phyloP scores from a whole-genome alignment of 2,888 invertebrate species.

The Latrodectus elegans region DNA sequence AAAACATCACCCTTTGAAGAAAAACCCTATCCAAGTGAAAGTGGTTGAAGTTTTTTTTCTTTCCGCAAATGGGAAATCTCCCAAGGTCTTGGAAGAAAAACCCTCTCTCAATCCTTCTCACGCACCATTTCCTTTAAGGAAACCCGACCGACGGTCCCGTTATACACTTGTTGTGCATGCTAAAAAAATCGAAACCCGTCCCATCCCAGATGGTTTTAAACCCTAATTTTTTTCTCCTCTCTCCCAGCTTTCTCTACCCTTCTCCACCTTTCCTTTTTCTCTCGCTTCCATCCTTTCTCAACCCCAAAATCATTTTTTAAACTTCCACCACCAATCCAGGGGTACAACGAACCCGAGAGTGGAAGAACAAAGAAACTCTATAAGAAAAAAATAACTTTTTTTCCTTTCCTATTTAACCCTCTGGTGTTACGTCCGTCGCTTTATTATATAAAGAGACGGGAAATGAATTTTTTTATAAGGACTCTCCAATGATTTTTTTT shows the following conservation, averaged over 20 bases:
- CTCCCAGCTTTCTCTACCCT: background rate
- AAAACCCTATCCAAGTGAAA: constrained; percentile 56
- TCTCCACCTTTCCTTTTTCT: background rate
- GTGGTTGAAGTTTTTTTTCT: constrained; percentile 14
- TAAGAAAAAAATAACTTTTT: constrained; percentile 12
- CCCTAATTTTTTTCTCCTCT: constrained; percentile 11
- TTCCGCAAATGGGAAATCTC: constrained; percentile 30
- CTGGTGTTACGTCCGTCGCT: constrained; percentile 45
- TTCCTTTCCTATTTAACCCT: constrained; percentile 4
- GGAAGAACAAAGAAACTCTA: constrained; percentile 44
- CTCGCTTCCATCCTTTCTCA: constrained; percentile 38
- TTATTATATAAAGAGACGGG: constrained; percentile 40
- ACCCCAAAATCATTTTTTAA: constrained; percentile 44
- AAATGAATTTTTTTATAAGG: constrained; percentile 39
- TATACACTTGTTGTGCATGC: constrained; percentile 36
- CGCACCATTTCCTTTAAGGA: constrained; percentile 45
- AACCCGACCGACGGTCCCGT: constrained; percentile 56
- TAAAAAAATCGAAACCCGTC: constrained; percentile 24
- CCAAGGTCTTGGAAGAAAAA: constrained; percentile 33
- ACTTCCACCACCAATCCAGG: constrained; percentile 15
- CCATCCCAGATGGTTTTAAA: constrained; percentile 54
- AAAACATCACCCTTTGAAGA: constrained; percentile 12
- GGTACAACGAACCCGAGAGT: constrained; percentile 52
- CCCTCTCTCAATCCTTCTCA: constrained; percentile 40
- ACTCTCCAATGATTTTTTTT: constrained; percentile 16